Evolutionary conservation across 2,888 invertebrate genomes (phyloP).

Genomic region (Achlya flavicornis): DNA sequence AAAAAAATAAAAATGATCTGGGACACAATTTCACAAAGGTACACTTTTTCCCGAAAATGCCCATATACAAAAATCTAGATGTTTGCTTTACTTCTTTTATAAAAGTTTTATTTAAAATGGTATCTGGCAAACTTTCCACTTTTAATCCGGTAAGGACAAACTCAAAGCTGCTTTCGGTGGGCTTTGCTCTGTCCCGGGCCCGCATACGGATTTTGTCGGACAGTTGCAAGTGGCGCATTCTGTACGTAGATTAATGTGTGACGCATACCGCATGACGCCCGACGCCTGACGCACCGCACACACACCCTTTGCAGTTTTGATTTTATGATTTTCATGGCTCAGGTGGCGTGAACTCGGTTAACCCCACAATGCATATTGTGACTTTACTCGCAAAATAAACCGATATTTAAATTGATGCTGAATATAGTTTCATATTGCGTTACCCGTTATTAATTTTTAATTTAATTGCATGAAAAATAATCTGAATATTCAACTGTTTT

Average conservation of each 20-base stretch:
- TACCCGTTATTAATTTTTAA: not conserved
- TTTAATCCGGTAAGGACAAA: constrained; percentile 73
- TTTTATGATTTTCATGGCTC: constrained; percentile 42
- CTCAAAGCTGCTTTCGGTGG: constrained; percentile 72
- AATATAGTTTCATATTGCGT: not conserved
- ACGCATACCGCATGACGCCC: constrained; percentile 51
- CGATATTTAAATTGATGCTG: not conserved
- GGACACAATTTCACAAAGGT: too few species aligned
- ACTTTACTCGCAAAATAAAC: constrained; percentile 16
- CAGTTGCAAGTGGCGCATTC: constrained; percentile 50
- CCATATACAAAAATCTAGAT: too few species aligned
- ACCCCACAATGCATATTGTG: constrained; percentile 44
- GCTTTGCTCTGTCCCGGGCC: constrained; percentile 68
- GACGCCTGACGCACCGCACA: constrained; percentile 25
- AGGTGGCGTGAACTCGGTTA: constrained; percentile 36
- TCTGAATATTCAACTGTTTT: not conserved
- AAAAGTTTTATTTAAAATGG: constrained; percentile 48
- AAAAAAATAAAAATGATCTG: too few species aligned
- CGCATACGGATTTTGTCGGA: constrained; percentile 65
- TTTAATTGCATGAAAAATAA: not conserved
- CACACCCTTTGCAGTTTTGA: constrained; percentile 47
- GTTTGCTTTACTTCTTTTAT: not conserved
- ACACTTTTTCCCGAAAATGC: too few species aligned
- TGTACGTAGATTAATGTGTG: constrained; percentile 67
- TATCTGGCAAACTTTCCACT: constrained; percentile 61